Evolutionary conservation across 2,113 vertebrate species (phyloP).

Genomic region (Callipepla californica): DNA sequence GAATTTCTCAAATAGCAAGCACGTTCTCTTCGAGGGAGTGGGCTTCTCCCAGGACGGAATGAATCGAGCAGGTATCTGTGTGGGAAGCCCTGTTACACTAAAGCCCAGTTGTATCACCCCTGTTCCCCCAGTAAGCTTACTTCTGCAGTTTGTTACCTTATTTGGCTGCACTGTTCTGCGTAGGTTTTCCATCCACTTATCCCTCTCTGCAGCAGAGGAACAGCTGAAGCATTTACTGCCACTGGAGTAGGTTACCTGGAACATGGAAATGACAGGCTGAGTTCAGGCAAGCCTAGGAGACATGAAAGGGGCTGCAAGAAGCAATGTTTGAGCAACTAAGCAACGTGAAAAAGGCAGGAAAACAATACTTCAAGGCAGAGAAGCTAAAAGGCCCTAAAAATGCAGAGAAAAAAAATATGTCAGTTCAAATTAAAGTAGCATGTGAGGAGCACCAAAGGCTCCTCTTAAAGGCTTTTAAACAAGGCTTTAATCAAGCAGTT

Average conservation of each 20-base stretch:
- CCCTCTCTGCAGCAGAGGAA: constrained; percentile 93
- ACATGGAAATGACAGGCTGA: constrained; percentile 47
- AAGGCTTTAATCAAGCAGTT: not conserved
- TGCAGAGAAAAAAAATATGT: accelerated
- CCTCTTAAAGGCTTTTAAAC: constrained; percentile 1
- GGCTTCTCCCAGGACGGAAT: constrained; percentile 25
- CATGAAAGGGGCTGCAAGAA: not conserved
- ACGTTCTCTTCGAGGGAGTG: not conserved
- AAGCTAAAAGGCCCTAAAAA: not conserved
- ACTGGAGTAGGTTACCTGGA: constrained; percentile 91
- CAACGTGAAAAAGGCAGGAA: not conserved
- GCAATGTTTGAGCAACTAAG: not conserved
- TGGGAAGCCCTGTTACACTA: constrained; percentile 21
- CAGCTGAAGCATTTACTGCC: constrained; percentile 98
- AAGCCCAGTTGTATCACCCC: constrained; percentile 39
- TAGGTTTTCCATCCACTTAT: constrained; percentile 99
- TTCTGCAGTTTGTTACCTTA: constrained; percentile 84
- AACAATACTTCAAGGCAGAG: not conserved
- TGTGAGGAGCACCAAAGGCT: not conserved
- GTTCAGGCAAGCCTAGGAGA: not conserved
- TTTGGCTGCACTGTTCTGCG: constrained; percentile 93
- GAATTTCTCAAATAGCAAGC: not conserved
- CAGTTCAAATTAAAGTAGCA: not conserved
- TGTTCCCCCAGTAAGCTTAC: not conserved
- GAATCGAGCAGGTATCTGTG: constrained; percentile 27